Evolutionary conservation across 2,888 invertebrate genomes (phyloP), one percentile per base, ranked within the genome.

Genomic region (Nineta flava): DNA sequence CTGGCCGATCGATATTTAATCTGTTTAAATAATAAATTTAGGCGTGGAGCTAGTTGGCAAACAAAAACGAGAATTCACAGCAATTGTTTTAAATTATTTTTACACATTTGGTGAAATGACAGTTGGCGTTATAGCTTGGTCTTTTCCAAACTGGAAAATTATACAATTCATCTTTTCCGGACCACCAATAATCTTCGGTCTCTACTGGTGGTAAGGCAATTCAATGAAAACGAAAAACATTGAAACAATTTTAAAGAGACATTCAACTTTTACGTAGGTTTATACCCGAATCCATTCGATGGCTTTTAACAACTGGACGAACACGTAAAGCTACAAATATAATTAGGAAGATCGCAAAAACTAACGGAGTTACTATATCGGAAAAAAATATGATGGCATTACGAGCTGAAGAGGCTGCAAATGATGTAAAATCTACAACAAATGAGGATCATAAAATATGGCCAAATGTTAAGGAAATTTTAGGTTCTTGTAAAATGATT

Each of bases 1-100:
- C n/a, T n/a, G n/a, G n/a, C n/a, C n/a, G n/a, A n/a, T n/a, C n/a
- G n/a, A n/a, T n/a, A n/a, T n/a, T n/a, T n/a, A n/a, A n/a, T n/a
- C n/a, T n/a, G n/a, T n/a, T n/a, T n/a, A n/a, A n/a, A n/a, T n/a
- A n/a, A n/a, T n/a, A n/a, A n/a, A n/a, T n/a, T n/a, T 7, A 45
- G 74, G 76, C 40, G 75, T 80, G 40, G 81, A 81, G 66, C 71
- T 79, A 68, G 79, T 80, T 41, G 80, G 80, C 1, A 73, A 73
- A 15, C 68, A 67, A 26, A 75, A 73, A 58, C 68, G 80, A 9
- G 77, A 79, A 61, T 68, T 78, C 61, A 76, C 77, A 34, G 76
- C 77, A 32, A 73, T 77, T 38, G 70, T 76, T 21, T 63, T 79
- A 45, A 77, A 79, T 58, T 76, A 77, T 58, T 77, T 80, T 58